Conservation (phyloP, 2,797 vertebrate genomes). For the Sebastolobus altivelis region DNA sequence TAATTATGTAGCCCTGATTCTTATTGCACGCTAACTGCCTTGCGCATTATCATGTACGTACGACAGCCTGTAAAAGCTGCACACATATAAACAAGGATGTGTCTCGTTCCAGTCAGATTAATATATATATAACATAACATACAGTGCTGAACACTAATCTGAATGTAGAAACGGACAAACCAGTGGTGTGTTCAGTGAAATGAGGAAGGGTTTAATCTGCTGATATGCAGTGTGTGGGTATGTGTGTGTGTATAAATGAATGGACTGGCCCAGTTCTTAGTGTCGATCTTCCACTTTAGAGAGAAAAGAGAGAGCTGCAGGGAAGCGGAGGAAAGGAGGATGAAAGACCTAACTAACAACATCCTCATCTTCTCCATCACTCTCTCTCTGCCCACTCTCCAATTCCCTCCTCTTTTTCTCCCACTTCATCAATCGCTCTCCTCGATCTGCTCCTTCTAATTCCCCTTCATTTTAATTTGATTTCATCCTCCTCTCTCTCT, state of each 20-base stretch:
- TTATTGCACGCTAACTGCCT: too few species aligned
- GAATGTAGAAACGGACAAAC: conserved; percentile 4
- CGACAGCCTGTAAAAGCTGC: background rate
- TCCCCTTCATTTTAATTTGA: conserved; percentile 34
- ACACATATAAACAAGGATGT: background rate
- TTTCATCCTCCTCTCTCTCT: conserved; percentile 6
- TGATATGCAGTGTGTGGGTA: conserved; percentile 20
- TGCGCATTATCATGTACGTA: background rate
- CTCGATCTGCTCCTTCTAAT: conserved; percentile 31
- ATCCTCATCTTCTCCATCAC: conserved; percentile 50
- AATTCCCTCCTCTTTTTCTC: conserved; percentile 13
- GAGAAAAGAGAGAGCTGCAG: conserved; percentile 47
- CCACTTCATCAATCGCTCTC: conserved; percentile 25
- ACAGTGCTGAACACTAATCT: background rate
- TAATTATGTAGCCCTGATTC: too few species aligned
- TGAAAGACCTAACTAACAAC: conserved; percentile 58
- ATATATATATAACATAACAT: background rate
- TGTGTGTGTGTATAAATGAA: conserved; percentile 30
- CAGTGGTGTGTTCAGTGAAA: conserved; percentile 13
- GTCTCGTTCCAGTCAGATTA: conserved; percentile 1
- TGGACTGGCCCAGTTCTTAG: conserved; percentile 71
- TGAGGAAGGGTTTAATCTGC: conserved; percentile 36
- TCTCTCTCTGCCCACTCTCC: conserved; percentile 18
- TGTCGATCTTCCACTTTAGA: conserved; percentile 67
- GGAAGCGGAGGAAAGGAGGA: conserved; percentile 43